phyloP scores from a whole-genome alignment of 2,797 vertebrate genomes.

The Sebastes baramenuke region DNA sequence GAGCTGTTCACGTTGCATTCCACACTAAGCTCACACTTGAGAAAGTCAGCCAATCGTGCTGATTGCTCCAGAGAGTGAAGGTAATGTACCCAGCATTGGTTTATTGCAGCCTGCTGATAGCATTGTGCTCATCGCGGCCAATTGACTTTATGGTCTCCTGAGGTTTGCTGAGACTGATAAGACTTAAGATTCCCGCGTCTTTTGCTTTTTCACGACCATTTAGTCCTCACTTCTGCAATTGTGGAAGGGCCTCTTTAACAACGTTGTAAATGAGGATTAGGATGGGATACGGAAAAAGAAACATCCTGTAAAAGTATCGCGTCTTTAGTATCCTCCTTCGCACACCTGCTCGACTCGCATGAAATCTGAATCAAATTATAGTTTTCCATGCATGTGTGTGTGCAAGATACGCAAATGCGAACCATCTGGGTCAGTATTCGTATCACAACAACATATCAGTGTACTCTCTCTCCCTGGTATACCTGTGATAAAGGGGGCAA shows the following conservation, averaged over 20 bases:
- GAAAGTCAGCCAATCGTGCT: slow-evolving; percentile 53
- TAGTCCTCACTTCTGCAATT: slow-evolving; percentile 1
- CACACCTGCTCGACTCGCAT: slow-evolving; percentile 12
- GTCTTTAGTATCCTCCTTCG: not conserved
- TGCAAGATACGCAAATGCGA: not conserved
- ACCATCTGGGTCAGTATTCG: slow-evolving; percentile 37
- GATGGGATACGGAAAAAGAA: slow-evolving; percentile 40
- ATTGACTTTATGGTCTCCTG: slow-evolving; percentile 64
- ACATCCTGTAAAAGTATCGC: slow-evolving; percentile 29
- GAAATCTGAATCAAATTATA: slow-evolving; percentile 23
- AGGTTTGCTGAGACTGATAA: slow-evolving; percentile 65
- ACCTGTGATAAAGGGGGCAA: slow-evolving; percentile 49
- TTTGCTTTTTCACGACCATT: slow-evolving; percentile 42
- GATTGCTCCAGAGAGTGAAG: slow-evolving; percentile 62
- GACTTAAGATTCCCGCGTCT: slow-evolving; percentile 44
- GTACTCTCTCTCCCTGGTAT: slow-evolving; percentile 35
- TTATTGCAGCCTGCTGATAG: slow-evolving; percentile 64
- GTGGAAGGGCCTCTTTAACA: slow-evolving; percentile 23
- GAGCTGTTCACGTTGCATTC: slow-evolving; percentile 54
- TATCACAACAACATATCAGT: slow-evolving; percentile 42
- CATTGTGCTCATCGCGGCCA: slow-evolving; percentile 61
- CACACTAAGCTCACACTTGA: slow-evolving; percentile 57
- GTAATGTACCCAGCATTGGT: slow-evolving; percentile 51
- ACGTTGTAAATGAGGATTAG: slow-evolving; percentile 43
- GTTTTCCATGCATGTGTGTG: slow-evolving; percentile 7